phyloP scores from a whole-genome alignment of 2,888 invertebrate species.

The Drosophila putrida region DNA sequence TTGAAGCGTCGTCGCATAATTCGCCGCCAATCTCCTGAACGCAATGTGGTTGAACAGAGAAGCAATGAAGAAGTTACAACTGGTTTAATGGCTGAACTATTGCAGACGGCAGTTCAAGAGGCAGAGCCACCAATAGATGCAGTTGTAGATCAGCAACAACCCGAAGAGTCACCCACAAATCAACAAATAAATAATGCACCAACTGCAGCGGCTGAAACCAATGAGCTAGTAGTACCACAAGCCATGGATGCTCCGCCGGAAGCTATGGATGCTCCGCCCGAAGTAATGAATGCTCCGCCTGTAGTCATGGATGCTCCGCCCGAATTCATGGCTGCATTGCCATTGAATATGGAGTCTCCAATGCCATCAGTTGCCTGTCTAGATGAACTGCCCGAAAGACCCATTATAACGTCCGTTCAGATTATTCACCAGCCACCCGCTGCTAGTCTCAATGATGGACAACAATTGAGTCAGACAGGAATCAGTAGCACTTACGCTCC shows the following conservation, averaged over 20 bases:
- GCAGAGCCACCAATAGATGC: neutral
- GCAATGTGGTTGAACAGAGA: neutral
- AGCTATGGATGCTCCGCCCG: too few species aligned
- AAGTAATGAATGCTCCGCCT: neutral
- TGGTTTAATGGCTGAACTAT: conserved; percentile 39
- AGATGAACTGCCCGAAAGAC: conserved; percentile 22
- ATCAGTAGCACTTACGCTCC: neutral
- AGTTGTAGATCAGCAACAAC: neutral
- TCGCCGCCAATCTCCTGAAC: neutral
- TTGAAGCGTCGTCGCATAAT: neutral
- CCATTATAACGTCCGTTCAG: conserved; percentile 35
- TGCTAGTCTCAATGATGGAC: neutral
- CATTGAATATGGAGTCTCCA: neutral
- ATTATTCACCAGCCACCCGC: conserved; percentile 1
- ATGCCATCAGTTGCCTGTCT: neutral
- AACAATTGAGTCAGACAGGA: neutral
- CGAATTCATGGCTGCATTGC: neutral
- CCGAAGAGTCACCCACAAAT: neutral
- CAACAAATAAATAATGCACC: neutral
- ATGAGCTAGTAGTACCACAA: neutral
- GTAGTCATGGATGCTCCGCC: too few species aligned
- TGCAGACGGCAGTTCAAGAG: conserved; percentile 17
- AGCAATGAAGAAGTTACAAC: conserved; percentile 27
- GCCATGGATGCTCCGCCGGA: too few species aligned
- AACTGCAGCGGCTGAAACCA: neutral